A percentile compares a stretch with the other conserved stretches of the same genome.
Conservation (phyloP, 1,140 invertebrate species). For the Panagrolaimus sp. region DNA sequence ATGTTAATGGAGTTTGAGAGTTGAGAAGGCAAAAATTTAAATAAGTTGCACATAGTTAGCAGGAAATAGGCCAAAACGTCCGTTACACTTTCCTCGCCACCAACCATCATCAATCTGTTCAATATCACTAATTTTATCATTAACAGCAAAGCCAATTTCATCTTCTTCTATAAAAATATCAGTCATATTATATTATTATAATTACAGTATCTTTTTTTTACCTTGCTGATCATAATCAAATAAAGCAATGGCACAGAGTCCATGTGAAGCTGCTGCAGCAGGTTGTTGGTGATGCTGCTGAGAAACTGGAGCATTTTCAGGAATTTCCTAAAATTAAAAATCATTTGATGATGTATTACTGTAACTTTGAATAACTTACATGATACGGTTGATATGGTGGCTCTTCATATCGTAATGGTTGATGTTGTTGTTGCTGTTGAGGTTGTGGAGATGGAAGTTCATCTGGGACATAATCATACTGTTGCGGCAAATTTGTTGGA, state of each 20-base stretch:
- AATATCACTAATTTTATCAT: conserved; percentile 84
- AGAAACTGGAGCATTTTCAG: conserved; percentile 16
- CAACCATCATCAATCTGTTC: conserved; percentile 92
- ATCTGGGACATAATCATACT: conserved; percentile 35
- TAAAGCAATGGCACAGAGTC: conserved; percentile 73
- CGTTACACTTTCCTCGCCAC: conserved; percentile 80
- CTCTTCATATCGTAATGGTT: not conserved
- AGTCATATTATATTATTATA: no score
- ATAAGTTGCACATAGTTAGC: conserved; percentile 82
- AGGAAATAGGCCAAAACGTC: conserved; percentile 80
- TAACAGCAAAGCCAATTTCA: conserved; percentile 74
- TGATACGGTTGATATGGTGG: not conserved
- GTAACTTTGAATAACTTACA: conserved; percentile 32
- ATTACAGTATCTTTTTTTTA: no score
- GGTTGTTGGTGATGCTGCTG: not conserved
- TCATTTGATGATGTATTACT: conserved; percentile 4
- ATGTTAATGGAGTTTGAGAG: no score
- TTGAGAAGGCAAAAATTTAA: no score
- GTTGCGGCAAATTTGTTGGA: conserved; percentile 16
- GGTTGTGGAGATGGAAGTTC: conserved; percentile 17
- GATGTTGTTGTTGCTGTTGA: not conserved
- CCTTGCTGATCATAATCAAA: conserved; percentile 78
- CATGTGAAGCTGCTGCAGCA: conserved; percentile 16
- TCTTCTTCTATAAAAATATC: no score
- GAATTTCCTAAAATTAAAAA: conserved; percentile 30